These are phyloP conservation scores for Genyomyrus donnyi DNA, from an alignment of 2,113 vertebrate genomes.

Conservation along the genomic window DNA sequence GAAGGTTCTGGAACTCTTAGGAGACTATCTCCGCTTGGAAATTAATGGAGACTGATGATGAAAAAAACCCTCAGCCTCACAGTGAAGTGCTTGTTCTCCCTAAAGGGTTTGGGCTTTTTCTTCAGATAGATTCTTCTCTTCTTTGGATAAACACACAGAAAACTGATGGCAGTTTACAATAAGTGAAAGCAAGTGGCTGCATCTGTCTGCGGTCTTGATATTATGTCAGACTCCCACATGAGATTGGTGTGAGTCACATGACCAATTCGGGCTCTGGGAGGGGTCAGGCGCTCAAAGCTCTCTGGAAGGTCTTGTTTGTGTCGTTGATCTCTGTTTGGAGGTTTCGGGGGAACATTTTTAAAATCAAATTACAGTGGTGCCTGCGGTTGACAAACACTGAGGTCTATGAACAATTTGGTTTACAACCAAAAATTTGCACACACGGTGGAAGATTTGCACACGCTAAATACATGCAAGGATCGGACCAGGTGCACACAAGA, in stretches of 20 bases:
- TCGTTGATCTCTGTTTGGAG: neutral
- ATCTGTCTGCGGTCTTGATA: neutral
- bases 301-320: neutral
- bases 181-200: neutral
- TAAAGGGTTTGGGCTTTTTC: neutral
- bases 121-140: neutral
- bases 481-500: too few species aligned
- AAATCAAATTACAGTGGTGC: neutral
- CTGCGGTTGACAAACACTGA: too few species aligned
- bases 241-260: neutral
- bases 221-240: neutral
- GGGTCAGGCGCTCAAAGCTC: neutral
- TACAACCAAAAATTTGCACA: too few species aligned
- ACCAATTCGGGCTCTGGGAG: neutral
- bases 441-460: too few species aligned
- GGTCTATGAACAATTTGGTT: too few species aligned
- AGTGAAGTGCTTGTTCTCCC: neutral
- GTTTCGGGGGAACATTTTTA: neutral
- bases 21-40: neutral
- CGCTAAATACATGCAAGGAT: too few species aligned
- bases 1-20: neutral
- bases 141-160: neutral
- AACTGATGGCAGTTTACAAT: neutral
- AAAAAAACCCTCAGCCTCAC: neutral
- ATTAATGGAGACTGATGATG: neutral